Base-by-base conservation (phyloP, 2,797 vertebrate genomes). In the Chaunax sp. region DNA sequence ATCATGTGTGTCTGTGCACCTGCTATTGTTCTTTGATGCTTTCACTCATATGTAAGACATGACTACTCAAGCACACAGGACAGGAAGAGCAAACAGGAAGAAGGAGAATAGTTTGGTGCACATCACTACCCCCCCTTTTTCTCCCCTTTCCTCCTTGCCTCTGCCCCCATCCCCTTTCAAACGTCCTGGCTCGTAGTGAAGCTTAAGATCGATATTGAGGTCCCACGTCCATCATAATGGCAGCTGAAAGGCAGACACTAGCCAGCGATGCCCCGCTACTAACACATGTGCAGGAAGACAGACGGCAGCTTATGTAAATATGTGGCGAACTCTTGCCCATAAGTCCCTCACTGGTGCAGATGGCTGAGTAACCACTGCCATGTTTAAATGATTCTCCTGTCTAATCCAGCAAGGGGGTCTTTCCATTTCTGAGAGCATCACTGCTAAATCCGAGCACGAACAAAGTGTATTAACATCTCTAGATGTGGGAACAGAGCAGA, bases 391-490 rank as follows among this genome's bases (percentile, higher is more conserved):
- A 85, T 83, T 16, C 83, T 63, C 64, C 81, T 70, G 82, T 90
- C 86, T 90, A 87, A 91, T 91, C 91, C 81, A 63, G 71, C 74
- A 14, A 84, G 83, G 84, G 80, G 87, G 83, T 81, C 83, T 76
- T 71, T 87, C 68, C 78, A 75, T 89, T 85, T 90, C 80, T 87
- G 73, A 89, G 82, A 81, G 78, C 89, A 90, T 90, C 89, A 33
- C 80, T 54, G 83, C 80, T 87, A 89, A 90, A 90, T 82, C 81
- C 78, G 44, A 85, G 82, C 87, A 86, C 49, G 84, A 87, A 93
- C 89, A 91, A 92, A 92, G 89, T 91, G 87, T 91, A 90, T 93
- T 91, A 90, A 89, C 89, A 90, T 93, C 91, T 92, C 89, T 92
- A 93, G 93, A 93, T 93, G 91, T 92, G 91, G 84, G 83, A 86